Evolutionary conservation across 2,888 invertebrate genomes (phyloP), one percentile per base, ranked within the genome.

Genomic region (Cecidostiba fungosa): DNA sequence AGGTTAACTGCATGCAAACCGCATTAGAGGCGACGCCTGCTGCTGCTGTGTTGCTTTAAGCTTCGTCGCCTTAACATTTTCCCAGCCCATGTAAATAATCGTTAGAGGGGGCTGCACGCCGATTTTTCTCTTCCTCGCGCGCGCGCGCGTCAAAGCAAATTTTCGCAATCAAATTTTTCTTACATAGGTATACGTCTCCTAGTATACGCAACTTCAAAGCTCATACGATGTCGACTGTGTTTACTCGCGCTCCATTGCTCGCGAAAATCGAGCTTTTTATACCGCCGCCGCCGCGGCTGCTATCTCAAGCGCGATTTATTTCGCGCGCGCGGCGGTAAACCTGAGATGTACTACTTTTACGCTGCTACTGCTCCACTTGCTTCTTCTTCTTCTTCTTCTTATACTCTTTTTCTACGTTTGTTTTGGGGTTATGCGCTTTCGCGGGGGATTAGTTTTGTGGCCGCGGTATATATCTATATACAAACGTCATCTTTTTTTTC

Each of bases 1-100:
- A 85, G 78, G 84, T 84, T 84, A 86, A 84, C 87, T 79, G 82
- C 85, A 79, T 82, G 85, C 85, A 81, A 87, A 85, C 84, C 84
- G 81, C 87, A 84, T 81, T 84, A 85, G 66, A 32, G 23, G 39
- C 78, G 29, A 26, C 59, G 66, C 73, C 43, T 36, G 43, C 81
- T 36, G 32, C 54, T 29, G 23, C n/a, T 3, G 66, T n/a, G 19
- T 4, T 39, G 59, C 23, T 36, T 39, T 32, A 73, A 47, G 10
- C 32, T n/a, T 8, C 2, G 47, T 16, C 32, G 50, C 23, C 36
- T 16, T 3, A 47, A 3, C n/a, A n/a, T 54, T 54, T 54, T 54
- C 54, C 50, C 50, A 14, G 32, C 16, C 14, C 66, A 47, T 82
- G 82, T 85, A 82, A 82, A 82, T 82, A 85, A 82, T 85, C 82